Evolutionary conservation across 2,113 vertebrate genomes (phyloP).

Genomic region (Excalfactoria chinensis): DNA sequence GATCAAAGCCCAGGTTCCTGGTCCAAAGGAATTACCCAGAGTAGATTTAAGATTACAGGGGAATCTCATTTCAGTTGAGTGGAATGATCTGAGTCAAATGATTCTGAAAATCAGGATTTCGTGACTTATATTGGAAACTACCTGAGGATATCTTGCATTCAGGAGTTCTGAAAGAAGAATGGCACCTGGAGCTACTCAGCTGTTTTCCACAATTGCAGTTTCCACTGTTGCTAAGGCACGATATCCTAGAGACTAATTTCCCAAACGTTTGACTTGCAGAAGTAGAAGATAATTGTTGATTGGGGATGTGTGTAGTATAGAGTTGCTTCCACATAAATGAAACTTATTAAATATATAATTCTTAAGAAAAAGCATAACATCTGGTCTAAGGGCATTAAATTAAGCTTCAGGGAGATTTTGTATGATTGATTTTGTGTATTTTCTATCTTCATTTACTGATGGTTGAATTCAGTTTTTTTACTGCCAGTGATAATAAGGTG

Average conservation of each 20-base stretch:
- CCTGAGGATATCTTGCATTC: slow-evolving; percentile 78
- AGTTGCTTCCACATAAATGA: slow-evolving; percentile 69
- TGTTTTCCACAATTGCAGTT: slow-evolving; percentile 79
- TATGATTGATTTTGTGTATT: not conserved
- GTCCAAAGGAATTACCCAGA: not conserved
- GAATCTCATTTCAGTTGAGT: not conserved
- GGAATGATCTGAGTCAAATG: not conserved
- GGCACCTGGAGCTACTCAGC: slow-evolving; percentile 78
- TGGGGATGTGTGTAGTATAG: slow-evolving; percentile 74
- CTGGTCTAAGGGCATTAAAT: not conserved
- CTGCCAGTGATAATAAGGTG: not conserved
- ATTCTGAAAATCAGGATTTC: not conserved
- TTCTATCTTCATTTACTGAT: not conserved
- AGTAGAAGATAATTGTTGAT: slow-evolving; percentile 81
- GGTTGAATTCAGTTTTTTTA: not conserved
- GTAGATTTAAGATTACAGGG: not conserved
- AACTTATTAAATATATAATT: not conserved
- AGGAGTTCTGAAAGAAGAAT: slow-evolving; percentile 82
- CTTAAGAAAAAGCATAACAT: not conserved
- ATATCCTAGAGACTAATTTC: slow-evolving; percentile 78
- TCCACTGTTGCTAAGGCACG: slow-evolving; percentile 78
- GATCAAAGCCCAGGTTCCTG: not conserved
- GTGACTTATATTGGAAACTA: slow-evolving; percentile 80
- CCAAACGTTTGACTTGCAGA: slow-evolving; percentile 85
- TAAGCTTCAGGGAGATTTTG: not conserved